Base-by-base conservation (phyloP, 2,888 invertebrate genomes). In the Litoditis marina region DNA sequence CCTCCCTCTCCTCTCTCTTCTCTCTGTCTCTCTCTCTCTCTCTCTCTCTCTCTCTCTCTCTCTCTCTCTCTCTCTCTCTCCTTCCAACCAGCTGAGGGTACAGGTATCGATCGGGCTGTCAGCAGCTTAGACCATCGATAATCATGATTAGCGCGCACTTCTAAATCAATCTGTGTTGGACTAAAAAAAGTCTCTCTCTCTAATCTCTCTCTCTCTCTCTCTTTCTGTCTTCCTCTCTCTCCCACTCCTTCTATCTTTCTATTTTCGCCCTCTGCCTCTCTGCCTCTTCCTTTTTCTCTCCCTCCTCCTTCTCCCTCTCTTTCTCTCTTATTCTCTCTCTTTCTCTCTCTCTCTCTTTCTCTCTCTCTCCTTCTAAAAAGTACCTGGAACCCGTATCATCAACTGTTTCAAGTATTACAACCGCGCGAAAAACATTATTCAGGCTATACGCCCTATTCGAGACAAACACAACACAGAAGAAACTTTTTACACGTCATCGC, bases 121-220 rank as follows among this genome's bases (percentile, higher is more conserved):
- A n/a, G n/a, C n/a, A n/a, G n/a, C n/a, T n/a, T n/a, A n/a, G n/a
- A n/a, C n/a, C n/a, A n/a, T n/a, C n/a, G n/a, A n/a, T n/a, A n/a
- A n/a, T n/a, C n/a, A n/a, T n/a, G n/a, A n/a, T n/a, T n/a, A n/a
- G n/a, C n/a, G n/a, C n/a, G n/a, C n/a, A n/a, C n/a, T n/a, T n/a
- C n/a, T n/a, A n/a, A n/a, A n/a, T n/a, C n/a, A n/a, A n/a, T n/a
- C n/a, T n/a, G n/a, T n/a, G n/a, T n/a, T n/a, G n/a, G n/a, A n/a
- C n/a, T n/a, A n/a, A n/a, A n/a, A n/a, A n/a, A n/a, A n/a, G n/a
- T n/a, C n/a, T 42, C 60, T 5, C 59, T 5, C 27, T 19, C 30
- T 25, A 19, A 27, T 25, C 27, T 53, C 11, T 4, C 19, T 53
- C 32, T 53, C 58, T 49, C 59, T 57, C 58, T 62, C 50, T 47